phyloP scores from a whole-genome alignment of 1,140 invertebrate genomes.

The Bombus waltoni region DNA sequence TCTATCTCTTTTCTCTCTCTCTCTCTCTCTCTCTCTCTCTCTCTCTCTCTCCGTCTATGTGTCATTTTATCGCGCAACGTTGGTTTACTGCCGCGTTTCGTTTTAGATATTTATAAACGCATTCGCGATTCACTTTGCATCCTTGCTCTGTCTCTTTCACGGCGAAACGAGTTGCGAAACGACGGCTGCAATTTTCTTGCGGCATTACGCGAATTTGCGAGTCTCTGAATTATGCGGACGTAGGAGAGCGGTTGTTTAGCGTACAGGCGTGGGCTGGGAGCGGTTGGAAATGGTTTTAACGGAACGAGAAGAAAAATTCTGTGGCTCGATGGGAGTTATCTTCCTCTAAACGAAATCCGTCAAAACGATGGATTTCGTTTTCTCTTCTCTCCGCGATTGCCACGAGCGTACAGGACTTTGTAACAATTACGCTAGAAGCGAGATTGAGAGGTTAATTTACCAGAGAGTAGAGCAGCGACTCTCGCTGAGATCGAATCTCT shows the following conservation, averaged over 20 bases:
- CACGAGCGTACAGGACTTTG: no score
- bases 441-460: no score
- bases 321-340: not conserved
- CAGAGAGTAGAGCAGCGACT: no score
- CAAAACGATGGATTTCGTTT: not conserved
- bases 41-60: no score
- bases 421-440: no score
- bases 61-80: not conserved
- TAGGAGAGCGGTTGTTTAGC: not conserved
- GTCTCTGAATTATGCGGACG: not conserved
- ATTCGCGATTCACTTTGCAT: slow-evolving; percentile 14
- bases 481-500: no score
- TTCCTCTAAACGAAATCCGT: not conserved
- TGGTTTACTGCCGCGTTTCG: not conserved
- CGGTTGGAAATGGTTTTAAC: no score
- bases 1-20: not conserved
- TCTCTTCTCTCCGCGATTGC: not conserved
- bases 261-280: not conserved
- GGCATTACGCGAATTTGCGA: not conserved
- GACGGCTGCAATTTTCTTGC: not conserved
- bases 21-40: not conserved
- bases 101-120: slow-evolving; percentile 36
- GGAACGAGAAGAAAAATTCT: not conserved
- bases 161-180: not conserved
- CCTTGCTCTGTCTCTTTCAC: not conserved